Conservation (phyloP, 2,797 vertebrate species). For the Setipinna tenuifilis region DNA sequence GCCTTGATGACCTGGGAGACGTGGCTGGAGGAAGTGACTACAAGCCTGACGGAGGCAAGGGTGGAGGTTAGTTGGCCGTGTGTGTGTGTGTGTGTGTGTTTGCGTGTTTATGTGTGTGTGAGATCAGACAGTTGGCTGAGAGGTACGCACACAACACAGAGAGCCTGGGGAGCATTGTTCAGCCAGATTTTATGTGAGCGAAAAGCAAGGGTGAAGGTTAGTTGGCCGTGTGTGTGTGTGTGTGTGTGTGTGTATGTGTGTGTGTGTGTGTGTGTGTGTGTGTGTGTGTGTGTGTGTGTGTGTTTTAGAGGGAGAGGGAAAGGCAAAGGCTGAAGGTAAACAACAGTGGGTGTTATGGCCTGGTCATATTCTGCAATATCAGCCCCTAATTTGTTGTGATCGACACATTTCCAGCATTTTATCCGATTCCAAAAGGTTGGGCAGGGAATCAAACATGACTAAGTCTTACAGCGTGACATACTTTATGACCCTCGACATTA, state of each 20-base stretch:
- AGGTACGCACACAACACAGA: too few relatives aligned
- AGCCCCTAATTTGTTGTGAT: too few relatives aligned
- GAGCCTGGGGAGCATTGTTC: conserved; percentile 21
- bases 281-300: not conserved
- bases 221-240: not conserved
- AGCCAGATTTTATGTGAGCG: not conserved
- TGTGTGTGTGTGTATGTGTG: conserved; percentile 1
- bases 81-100: too few relatives aligned
- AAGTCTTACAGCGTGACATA: too few relatives aligned
- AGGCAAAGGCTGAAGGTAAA: too few relatives aligned
- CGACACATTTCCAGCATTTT: too few relatives aligned
- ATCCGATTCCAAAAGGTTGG: too few relatives aligned
- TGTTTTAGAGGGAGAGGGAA: not conserved
- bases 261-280: conserved; percentile 7
- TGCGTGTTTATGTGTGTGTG: not conserved
- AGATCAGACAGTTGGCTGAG: too few relatives aligned
- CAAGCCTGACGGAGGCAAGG: conserved; percentile 36
- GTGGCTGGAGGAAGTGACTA: not conserved
- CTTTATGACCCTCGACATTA: too few relatives aligned
- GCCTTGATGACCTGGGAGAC: conserved; percentile 35
- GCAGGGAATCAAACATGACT: too few relatives aligned
- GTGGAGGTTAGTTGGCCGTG: conserved; percentile 32
- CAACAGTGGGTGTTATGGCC: too few relatives aligned
- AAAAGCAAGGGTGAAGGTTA: conserved; percentile 32
- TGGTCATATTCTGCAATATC: too few relatives aligned